These are phyloP conservation scores for Nephrotoma flavescens DNA, from an alignment of 2,888 invertebrate species.

Conservation along the genomic window DNA sequence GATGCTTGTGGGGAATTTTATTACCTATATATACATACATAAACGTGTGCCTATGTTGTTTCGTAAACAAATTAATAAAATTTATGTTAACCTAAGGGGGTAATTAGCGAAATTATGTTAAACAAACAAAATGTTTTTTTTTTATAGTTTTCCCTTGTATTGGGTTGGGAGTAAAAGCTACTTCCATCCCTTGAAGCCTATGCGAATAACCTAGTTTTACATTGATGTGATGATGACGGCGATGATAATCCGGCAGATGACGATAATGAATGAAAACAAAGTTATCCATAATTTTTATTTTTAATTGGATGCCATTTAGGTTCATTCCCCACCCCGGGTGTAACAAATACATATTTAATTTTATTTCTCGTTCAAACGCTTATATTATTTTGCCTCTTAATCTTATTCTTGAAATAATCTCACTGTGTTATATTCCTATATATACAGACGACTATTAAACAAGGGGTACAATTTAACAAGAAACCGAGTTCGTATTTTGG, in stretches of 20 bases:
- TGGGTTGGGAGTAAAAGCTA: not conserved
- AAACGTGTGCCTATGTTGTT: not conserved
- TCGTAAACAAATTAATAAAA: not conserved
- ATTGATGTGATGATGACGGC: not conserved
- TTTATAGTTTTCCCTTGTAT: not conserved
- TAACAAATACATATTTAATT: not conserved
- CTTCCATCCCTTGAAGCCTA: not conserved
- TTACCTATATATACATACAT: too few relatives aligned
- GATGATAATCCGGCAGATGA: not conserved
- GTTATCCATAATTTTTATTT: not conserved
- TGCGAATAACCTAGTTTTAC: not conserved
- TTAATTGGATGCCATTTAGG: not conserved
- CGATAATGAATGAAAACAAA: not conserved
- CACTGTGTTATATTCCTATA: not conserved
- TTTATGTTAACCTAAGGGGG: not conserved
- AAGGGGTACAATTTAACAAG: not conserved
- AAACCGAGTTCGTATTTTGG: not conserved
- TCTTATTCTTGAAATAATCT: not conserved
- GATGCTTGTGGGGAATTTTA: not conserved
- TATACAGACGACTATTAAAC: not conserved
- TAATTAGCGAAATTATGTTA: not conserved
- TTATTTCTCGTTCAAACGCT: not conserved
- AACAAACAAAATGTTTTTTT: not conserved
- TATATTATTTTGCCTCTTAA: not conserved
- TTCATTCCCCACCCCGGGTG: not conserved